phyloP scores from a whole-genome alignment of 2,797 vertebrate species.

The Synaphobranchus kaupii region DNA sequence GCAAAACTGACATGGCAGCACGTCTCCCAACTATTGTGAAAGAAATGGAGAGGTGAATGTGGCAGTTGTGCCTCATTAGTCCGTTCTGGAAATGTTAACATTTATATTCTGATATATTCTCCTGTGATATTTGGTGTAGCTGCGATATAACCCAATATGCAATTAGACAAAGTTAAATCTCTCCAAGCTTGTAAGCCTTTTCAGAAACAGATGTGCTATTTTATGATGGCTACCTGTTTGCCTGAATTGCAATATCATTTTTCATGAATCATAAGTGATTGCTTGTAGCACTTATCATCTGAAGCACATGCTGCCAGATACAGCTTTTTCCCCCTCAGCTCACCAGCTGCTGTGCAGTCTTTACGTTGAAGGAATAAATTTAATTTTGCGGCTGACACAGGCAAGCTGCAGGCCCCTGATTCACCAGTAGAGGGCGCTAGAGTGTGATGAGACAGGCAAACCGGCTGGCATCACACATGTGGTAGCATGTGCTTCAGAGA shows the following conservation, averaged over 20 bases:
- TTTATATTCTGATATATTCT: not conserved
- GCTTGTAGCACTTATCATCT: not conserved
- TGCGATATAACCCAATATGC: not conserved
- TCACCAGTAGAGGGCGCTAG: not conserved
- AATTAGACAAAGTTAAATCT: slow-evolving; percentile 4
- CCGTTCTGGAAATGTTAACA: not conserved
- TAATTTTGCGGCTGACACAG: not conserved
- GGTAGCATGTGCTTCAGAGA: not conserved
- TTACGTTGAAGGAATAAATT: not conserved
- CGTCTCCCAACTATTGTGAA: slow-evolving; percentile 74
- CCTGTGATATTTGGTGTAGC: not conserved
- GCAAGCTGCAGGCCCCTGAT: not conserved
- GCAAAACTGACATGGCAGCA: slow-evolving; percentile 67
- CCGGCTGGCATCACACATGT: not conserved
- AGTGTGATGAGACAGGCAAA: not conserved
- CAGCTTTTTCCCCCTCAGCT: not conserved
- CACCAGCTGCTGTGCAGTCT: not conserved
- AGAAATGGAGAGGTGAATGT: slow-evolving; percentile 85
- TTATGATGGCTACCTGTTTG: not conserved
- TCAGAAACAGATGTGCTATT: not conserved
- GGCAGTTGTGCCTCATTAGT: not conserved
- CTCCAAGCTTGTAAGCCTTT: not conserved
- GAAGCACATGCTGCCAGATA: not conserved
- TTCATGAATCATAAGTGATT: not conserved
- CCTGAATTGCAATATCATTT: not conserved